These are phyloP conservation scores for Nemopilema nomurai DNA, from an alignment of 30 jellyfish, hydroid and myxozoan species.

Conservation along the genomic window DNA sequence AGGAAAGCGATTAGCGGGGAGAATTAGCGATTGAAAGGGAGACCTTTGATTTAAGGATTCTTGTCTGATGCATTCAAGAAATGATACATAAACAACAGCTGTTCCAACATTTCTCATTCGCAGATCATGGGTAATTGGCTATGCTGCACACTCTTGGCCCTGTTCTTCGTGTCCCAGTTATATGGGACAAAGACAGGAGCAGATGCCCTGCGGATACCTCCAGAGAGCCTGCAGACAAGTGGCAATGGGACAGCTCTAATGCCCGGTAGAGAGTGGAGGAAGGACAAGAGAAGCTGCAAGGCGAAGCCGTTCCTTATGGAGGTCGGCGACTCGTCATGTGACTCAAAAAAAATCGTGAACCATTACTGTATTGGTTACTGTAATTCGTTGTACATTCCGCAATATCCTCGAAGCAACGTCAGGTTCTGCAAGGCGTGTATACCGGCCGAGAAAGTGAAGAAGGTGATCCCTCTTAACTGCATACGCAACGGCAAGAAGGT, in stretches of 20 bases:
- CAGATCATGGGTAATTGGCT: constrained; percentile 62
- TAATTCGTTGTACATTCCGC: constrained; percentile 73
- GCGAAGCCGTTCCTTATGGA: constrained; percentile 39
- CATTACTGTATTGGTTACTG: constrained; percentile 69
- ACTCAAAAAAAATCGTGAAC: constrained; percentile 25
- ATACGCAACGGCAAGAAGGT: constrained; percentile 34
- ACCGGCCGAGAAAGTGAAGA: constrained; percentile 40
- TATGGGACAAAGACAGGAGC: background rate
- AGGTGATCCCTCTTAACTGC: constrained; percentile 51
- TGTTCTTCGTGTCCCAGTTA: constrained; percentile 20
- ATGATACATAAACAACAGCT: constrained; percentile 15
- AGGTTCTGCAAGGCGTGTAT: constrained; percentile 79
- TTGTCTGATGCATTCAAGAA: constrained; percentile 1
- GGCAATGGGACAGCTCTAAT: constrained; percentile 45
- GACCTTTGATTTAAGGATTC: constrained; percentile 31
- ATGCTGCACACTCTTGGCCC: constrained; percentile 7
- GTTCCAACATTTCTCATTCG: constrained; percentile 7
- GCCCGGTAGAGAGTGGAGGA: constrained; percentile 48
- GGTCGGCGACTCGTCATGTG: constrained; percentile 50
- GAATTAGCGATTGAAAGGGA: constrained; percentile 34
- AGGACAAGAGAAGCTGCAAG: constrained; percentile 45
- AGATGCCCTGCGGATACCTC: constrained; percentile 2
- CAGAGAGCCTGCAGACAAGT: constrained; percentile 32
- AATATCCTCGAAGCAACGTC: constrained; percentile 39
- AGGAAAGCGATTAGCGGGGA: constrained; percentile 30